Conservation (phyloP, 1,140 invertebrate species). For the Drepana arcuata region DNA sequence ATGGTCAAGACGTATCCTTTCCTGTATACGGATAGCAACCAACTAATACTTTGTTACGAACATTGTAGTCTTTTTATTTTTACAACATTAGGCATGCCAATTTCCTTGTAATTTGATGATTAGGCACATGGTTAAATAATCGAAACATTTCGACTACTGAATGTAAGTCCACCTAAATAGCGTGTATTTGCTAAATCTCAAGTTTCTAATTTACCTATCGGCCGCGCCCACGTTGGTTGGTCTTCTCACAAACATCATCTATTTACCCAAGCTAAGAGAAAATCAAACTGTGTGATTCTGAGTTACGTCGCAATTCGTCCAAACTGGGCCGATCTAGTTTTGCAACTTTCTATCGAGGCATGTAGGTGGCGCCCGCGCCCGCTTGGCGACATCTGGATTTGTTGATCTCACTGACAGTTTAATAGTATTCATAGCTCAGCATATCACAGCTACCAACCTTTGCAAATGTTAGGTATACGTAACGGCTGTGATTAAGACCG, state of each 20-base stretch:
- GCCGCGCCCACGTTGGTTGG: neutral
- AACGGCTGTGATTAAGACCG: constrained; percentile 10
- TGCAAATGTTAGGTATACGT: constrained; percentile 7
- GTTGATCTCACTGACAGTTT: constrained; percentile 17
- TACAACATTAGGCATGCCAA: too few relatives aligned
- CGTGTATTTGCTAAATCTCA: too few relatives aligned
- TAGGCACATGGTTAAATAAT: too few relatives aligned
- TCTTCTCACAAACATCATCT: neutral
- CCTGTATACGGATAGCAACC: too few relatives aligned
- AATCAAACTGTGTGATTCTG: constrained; percentile 37
- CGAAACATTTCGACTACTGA: too few relatives aligned
- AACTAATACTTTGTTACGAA: too few relatives aligned
- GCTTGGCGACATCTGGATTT: constrained; percentile 21
- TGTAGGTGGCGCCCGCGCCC: constrained; percentile 35
- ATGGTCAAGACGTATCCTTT: too few relatives aligned
- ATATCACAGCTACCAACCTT: constrained; percentile 8
- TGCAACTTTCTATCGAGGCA: constrained; percentile 57
- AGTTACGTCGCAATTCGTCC: constrained; percentile 41
- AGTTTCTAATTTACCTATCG: too few relatives aligned
- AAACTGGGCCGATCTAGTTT: constrained; percentile 53
- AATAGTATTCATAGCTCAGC: constrained; percentile 4
- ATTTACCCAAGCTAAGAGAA: constrained; percentile 38
- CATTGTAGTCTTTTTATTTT: too few relatives aligned
- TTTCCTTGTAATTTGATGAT: too few relatives aligned
- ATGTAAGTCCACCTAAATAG: too few relatives aligned